Evolutionary conservation across 2,113 vertebrate genomes (phyloP).

Genomic region (Gavialis gangeticus): DNA sequence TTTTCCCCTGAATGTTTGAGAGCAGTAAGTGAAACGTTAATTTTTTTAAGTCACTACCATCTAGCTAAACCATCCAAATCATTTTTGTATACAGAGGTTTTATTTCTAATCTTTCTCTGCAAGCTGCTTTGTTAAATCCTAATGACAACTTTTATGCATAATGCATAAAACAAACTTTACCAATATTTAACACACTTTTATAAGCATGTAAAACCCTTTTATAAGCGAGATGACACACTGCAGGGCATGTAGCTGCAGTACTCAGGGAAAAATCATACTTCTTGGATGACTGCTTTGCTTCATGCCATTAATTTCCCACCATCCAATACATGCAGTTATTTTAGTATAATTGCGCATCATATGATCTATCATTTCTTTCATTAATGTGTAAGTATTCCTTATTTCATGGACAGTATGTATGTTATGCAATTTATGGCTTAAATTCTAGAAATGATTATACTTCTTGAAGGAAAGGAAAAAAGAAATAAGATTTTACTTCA

Average conservation of each 20-base stretch:
- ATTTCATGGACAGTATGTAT: conserved; percentile 55
- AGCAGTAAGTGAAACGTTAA: conserved; percentile 74
- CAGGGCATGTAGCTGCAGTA: conserved; percentile 56
- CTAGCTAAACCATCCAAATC: conserved; percentile 81
- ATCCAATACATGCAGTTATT: conserved; percentile 57
- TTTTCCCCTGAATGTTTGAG: conserved; percentile 61
- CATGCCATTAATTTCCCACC: conserved; percentile 66
- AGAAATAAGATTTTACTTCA: conserved; percentile 27
- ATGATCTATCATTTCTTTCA: conserved; percentile 61
- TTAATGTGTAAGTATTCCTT: conserved; percentile 56
- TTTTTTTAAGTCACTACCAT: conserved; percentile 80
- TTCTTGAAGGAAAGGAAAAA: conserved; percentile 44
- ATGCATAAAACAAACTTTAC: conserved; percentile 86
- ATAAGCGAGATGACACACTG: conserved; percentile 74
- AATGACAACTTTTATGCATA: conserved; percentile 85
- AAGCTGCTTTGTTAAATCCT: conserved; percentile 86
- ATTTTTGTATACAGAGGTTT: conserved; percentile 81
- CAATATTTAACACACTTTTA: conserved; percentile 81
- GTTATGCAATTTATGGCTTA: conserved; percentile 51
- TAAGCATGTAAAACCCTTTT: conserved; percentile 76
- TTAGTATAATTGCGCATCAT: conserved; percentile 45
- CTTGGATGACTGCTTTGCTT: conserved; percentile 55
- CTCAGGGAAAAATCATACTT: conserved; percentile 30
- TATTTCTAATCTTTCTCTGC: conserved; percentile 83
- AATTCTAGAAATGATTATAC: conserved; percentile 53